These are phyloP conservation scores for Solenodon paradoxus DNA, from an alignment of 2,113 vertebrate species.

Conservation along the genomic window DNA sequence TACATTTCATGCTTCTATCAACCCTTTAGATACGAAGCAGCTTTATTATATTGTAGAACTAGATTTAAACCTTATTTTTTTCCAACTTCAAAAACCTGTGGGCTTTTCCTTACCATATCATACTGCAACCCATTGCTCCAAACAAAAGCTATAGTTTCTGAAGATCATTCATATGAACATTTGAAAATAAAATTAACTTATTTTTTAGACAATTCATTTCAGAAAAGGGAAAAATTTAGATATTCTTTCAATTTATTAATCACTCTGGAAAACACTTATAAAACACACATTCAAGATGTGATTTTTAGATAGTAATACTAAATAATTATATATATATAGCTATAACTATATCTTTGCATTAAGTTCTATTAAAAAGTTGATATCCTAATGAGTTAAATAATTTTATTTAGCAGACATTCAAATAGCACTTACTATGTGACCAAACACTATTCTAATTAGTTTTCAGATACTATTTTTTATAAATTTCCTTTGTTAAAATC, in stretches of 20 bases:
- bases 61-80: neutral
- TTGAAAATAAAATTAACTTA: constrained; percentile 30
- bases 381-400: neutral
- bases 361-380: neutral
- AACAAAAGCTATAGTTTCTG: neutral
- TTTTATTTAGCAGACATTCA: constrained; percentile 23
- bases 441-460: neutral
- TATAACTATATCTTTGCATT: neutral
- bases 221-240: neutral
- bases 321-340: neutral
- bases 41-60: neutral
- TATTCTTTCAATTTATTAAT: constrained; percentile 12
- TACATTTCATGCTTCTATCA: constrained; percentile 7
- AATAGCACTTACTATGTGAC: neutral
- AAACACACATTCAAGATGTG: neutral
- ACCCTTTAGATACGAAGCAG: neutral
- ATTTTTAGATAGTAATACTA: neutral
- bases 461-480: neutral
- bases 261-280: neutral
- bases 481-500: neutral
- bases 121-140: neutral
- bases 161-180: neutral
- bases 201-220: neutral
- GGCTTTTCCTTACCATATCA: neutral
- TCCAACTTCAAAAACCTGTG: neutral